phyloP scores from a whole-genome alignment of 2,113 vertebrate genomes.

The Cyanistes caeruleus region DNA sequence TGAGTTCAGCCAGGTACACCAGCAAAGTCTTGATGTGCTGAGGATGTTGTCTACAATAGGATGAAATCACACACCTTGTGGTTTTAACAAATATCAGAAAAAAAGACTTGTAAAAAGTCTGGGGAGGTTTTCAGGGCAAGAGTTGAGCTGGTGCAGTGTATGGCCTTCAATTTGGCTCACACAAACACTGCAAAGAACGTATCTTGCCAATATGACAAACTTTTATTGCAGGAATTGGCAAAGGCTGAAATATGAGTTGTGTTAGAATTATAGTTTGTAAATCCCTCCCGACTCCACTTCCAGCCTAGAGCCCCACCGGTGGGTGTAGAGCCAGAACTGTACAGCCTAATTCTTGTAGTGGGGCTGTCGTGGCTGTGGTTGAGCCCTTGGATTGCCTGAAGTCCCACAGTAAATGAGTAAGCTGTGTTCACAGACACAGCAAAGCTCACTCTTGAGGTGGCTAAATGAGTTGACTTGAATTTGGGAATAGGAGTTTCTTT shows the following conservation, averaged over 20 bases:
- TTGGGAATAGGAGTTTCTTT: neutral
- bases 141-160: neutral
- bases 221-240: neutral
- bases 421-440: neutral
- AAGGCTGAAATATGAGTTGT: neutral
- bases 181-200: neutral
- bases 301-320: neutral
- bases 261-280: neutral
- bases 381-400: neutral
- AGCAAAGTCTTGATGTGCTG: neutral
- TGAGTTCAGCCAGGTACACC: neutral
- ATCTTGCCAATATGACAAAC: neutral
- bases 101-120: accelerated
- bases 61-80: neutral
- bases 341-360: too few species aligned
- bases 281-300: neutral
- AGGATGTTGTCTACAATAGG: accelerated
- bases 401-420: neutral
- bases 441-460: neutral
- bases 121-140: neutral
- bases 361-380: neutral
- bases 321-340: neutral
- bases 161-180: neutral
- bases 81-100: neutral
- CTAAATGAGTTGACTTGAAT: neutral